Evolutionary conservation across 2,113 vertebrate species (phyloP).

Genomic region (Chaenogobius annularis): DNA sequence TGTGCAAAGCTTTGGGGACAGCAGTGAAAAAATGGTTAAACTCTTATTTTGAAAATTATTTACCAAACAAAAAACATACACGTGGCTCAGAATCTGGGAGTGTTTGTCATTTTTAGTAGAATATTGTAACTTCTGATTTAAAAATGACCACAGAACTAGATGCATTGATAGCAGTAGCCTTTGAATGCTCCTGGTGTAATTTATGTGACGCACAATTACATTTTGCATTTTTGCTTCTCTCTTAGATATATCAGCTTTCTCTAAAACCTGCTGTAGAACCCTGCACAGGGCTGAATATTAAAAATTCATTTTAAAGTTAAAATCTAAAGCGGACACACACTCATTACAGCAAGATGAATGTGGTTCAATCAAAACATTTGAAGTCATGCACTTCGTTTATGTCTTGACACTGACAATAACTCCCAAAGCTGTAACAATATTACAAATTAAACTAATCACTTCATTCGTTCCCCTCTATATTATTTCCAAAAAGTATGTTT

Average conservation of each 20-base stretch:
- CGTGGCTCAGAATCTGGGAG: neutral
- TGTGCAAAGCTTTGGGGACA: constrained; percentile 30
- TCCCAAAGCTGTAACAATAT: constrained; percentile 1
- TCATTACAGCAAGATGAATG: constrained; percentile 19
- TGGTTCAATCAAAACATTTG: constrained; percentile 21
- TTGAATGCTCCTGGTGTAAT: neutral
- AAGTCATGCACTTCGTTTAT: constrained; percentile 9
- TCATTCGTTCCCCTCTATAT: neutral
- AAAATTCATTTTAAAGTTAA: constrained; percentile 8
- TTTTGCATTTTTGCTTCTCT: no score
- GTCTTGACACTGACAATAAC: neutral
- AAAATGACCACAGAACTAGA: neutral
- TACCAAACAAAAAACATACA: neutral
- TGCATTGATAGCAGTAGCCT: neutral
- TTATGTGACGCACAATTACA: neutral
- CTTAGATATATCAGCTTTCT: neutral
- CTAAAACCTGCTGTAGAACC: neutral
- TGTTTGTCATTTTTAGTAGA: neutral
- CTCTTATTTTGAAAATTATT: neutral
- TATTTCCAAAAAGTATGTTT: constrained; percentile 10
- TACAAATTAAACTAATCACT: neutral
- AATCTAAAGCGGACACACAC: constrained; percentile 9
- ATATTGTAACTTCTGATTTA: neutral
- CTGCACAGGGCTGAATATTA: no score
- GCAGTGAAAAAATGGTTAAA: constrained; percentile 10